Conservation (phyloP, 2,888 invertebrate species). For the Acleris holmiana region DNA sequence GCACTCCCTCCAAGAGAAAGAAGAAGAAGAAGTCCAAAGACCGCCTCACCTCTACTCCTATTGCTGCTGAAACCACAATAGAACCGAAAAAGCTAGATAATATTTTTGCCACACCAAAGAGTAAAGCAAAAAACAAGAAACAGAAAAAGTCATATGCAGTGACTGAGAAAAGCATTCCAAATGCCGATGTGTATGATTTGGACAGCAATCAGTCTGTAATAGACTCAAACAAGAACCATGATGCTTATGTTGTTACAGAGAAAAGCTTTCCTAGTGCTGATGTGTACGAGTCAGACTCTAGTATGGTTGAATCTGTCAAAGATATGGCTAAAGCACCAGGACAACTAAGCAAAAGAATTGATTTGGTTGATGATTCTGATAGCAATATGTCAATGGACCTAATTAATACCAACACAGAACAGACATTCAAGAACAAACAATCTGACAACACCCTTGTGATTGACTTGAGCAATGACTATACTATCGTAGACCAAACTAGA, state of each 20-base stretch:
- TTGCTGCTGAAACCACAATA: conserved; percentile 41
- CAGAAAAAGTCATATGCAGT: conserved; percentile 69
- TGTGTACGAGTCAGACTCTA: conserved; percentile 84
- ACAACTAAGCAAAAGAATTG: conserved; percentile 42
- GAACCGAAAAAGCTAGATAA: conserved; percentile 51
- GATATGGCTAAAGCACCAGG: conserved; percentile 37
- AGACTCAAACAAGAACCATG: conserved; percentile 55
- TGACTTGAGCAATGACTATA: conserved; percentile 59
- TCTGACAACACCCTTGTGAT: conserved; percentile 49
- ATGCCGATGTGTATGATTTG: conserved; percentile 83
- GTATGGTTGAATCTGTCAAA: conserved; percentile 58
- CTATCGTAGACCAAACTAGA: conserved; percentile 44
- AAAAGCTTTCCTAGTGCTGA: conserved; percentile 74
- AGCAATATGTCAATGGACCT: conserved; percentile 45
- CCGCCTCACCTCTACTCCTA: conserved; percentile 60
- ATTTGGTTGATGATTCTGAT: conserved; percentile 49
- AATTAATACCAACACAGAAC: conserved; percentile 39
- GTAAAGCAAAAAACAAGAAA: conserved; percentile 75
- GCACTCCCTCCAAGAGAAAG: conserved; percentile 68
- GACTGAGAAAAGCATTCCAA: conserved; percentile 67
- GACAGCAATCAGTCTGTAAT: conserved; percentile 79
- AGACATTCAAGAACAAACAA: conserved; percentile 43
- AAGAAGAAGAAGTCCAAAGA: conserved; percentile 74
- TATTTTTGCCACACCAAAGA: conserved; percentile 79
- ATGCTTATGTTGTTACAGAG: conserved; percentile 65